Evolutionary conservation across 2,797 vertebrate species (phyloP), one percentile per base, ranked within the genome.

Genomic region (Molothrus ater): DNA sequence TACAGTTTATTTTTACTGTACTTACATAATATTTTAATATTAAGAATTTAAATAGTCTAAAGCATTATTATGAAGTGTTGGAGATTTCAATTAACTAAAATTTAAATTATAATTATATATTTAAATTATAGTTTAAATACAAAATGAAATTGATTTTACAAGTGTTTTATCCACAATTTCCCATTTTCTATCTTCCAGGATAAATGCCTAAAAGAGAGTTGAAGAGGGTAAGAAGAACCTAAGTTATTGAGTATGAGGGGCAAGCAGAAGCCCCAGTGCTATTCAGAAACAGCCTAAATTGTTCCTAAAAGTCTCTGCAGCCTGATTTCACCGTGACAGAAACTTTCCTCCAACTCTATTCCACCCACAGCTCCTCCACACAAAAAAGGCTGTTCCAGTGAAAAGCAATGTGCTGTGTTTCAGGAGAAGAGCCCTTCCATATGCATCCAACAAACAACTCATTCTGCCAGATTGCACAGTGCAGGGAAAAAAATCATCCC

Each of bases 1-100:
- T 96, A 92, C 78, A 85, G 93, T 84, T 94, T 97, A 97, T 97
- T 95, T 96, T 96, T 96, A 92, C 92, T 53, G 54, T 94, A 78
- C 94, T 96, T 96, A 96, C n/a, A 95, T 96, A 95, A 96, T 75
- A 95, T 76, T 95, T 92, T 94, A 96, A 93, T 91, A 95, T 81
- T 93, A 86, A 90, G 71, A 53, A 80, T 82, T 95, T 92, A 70
- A 96, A 88, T 80, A 59, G 69, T 83, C 43, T 63, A 56, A 87
- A 80, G 74, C n/a, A 50, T 51, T 90, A 88, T 86, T 73, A 68
- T 40, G 42, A 90, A 88, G 74, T 34, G 68, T 34, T 19, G 73
- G 34, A 66, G 93, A 71, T 64, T 25, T 63, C 21, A 53, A 74
- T 25, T 31, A 53, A 72, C 50, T 64, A 47, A 43, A 82, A 90